These are phyloP conservation scores for Ooceraea biroi DNA, from an alignment of 1,140 invertebrate genomes.

Conservation along the genomic window DNA sequence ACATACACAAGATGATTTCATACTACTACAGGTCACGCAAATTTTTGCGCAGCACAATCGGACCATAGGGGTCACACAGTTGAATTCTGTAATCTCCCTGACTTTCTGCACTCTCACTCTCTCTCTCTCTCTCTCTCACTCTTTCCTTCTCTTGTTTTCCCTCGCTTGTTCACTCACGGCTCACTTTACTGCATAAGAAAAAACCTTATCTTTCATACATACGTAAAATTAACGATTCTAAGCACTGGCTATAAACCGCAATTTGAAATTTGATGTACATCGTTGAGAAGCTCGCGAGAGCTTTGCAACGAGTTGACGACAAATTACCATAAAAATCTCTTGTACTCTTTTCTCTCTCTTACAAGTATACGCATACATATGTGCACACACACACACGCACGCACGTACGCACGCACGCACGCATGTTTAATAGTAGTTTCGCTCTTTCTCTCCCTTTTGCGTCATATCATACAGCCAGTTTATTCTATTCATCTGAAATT, in stretches of 20 bases:
- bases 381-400: background rate
- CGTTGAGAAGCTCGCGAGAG: constrained; percentile 62
- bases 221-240: constrained; percentile 19
- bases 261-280: constrained; percentile 52
- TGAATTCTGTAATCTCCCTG: constrained; percentile 48
- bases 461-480: constrained; percentile 37
- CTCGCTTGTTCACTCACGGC: constrained; percentile 22
- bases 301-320: constrained; percentile 63
- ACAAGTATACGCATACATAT: background rate
- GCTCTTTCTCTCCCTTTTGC: background rate
- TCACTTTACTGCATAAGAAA: constrained; percentile 52
- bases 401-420: background rate
- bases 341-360: background rate
- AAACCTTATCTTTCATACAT: constrained; percentile 33
- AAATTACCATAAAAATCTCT: constrained; percentile 32
- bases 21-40: constrained; percentile 62
- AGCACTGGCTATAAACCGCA: constrained; percentile 41
- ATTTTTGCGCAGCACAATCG: constrained; percentile 72
- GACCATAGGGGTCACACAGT: constrained; percentile 63
- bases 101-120: constrained; percentile 51
- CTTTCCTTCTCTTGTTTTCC: constrained; percentile 62
- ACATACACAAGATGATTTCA: constrained; percentile 73
- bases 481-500: constrained; percentile 44
- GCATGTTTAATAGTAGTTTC: constrained; percentile 28
- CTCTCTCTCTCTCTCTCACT: constrained; percentile 33